Percentiles rank a stretch among this genome's conserved stretches.
phyloP scores from a whole-genome alignment of 2,797 vertebrate genomes.

The Muscicapa comitata region DNA sequence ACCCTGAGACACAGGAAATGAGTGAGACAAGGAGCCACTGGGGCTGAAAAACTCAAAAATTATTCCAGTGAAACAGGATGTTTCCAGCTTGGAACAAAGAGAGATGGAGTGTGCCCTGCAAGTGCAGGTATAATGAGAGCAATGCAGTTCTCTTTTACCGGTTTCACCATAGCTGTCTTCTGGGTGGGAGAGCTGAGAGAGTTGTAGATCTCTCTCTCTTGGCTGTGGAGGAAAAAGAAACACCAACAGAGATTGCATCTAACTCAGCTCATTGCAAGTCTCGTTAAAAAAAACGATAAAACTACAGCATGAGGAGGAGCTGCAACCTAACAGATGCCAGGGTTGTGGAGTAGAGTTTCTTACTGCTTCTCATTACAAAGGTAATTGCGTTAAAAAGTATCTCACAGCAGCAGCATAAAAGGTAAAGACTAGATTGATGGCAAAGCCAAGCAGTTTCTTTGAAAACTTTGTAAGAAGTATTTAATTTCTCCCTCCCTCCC shows the following conservation, averaged over 20 bases:
- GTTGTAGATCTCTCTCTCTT: neutral
- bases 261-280: neutral
- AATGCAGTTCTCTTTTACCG: neutral
- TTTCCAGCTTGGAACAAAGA: neutral
- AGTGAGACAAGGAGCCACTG: neutral
- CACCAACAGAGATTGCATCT: neutral
- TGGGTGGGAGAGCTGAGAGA: fast-evolving
- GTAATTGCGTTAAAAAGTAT: neutral
- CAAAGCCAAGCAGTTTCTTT: neutral
- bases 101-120: neutral
- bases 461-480: neutral
- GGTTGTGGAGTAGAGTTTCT: neutral
- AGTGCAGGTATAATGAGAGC: neutral
- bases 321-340: neutral
- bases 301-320: neutral
- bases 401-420: neutral
- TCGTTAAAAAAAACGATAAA: neutral
- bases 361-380: neutral
- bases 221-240: neutral
- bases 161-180: neutral
- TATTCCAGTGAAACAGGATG: neutral
- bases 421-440: neutral
- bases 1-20: neutral
- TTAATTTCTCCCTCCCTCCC: neutral
- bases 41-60: neutral